Evolutionary conservation across 2,888 invertebrate genomes (phyloP).

Genomic region (Punctoribates punctum): DNA sequence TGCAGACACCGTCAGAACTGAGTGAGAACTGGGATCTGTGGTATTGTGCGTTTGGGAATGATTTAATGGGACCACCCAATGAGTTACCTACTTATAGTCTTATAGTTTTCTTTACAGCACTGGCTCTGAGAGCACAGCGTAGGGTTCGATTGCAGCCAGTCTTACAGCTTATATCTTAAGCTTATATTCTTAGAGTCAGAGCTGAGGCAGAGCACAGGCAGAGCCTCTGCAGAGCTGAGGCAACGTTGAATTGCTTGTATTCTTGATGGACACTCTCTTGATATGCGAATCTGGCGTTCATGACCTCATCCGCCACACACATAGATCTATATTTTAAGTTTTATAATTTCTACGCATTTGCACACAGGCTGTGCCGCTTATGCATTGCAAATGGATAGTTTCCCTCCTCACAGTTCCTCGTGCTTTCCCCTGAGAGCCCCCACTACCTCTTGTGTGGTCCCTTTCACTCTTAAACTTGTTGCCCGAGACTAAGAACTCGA

Average conservation of each 20-base stretch:
- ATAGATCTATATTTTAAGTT: slow-evolving; percentile 23
- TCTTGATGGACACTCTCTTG: slow-evolving; percentile 31
- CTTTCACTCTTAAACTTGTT: slow-evolving; percentile 28
- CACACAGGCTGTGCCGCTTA: slow-evolving; percentile 26
- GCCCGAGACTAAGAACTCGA: slow-evolving; percentile 28
- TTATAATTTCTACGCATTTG: slow-evolving; percentile 22
- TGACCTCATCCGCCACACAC: slow-evolving; percentile 31
- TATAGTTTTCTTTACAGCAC: too few species aligned
- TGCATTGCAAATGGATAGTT: slow-evolving; percentile 5
- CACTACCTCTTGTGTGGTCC: slow-evolving; percentile 19
- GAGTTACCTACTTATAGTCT: slow-evolving; percentile 15
- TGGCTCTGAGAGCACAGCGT: not conserved
- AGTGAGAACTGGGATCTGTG: not conserved
- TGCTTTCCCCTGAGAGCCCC: slow-evolving; percentile 1
- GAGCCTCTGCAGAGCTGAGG: not conserved
- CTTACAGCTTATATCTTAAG: not conserved
- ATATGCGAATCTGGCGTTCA: slow-evolving; percentile 28
- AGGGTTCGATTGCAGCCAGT: not conserved
- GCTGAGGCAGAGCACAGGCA: not conserved
- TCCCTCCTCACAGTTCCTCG: not conserved
- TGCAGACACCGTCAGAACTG: not conserved
- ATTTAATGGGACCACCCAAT: slow-evolving; percentile 30
- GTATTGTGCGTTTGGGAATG: slow-evolving; percentile 11
- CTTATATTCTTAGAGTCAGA: not conserved
- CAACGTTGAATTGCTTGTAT: not conserved